Evolutionary conservation across 2,797 vertebrate genomes (phyloP), one percentile per base, ranked within the genome.

Genomic region (Vireo griseus): DNA sequence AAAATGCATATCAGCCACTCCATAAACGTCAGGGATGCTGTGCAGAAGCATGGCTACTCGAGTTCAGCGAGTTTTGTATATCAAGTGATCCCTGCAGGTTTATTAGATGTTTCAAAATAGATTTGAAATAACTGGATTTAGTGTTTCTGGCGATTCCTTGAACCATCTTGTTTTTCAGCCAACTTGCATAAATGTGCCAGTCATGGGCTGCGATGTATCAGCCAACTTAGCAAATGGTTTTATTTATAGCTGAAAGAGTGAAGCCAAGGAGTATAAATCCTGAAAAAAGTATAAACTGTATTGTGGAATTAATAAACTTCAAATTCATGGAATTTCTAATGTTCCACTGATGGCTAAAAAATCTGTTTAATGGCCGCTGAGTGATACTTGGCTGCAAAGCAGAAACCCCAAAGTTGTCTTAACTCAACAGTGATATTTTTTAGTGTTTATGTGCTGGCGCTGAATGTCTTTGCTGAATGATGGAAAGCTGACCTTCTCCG

Each of bases 271-370:
- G 88, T 92, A 97, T 97, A 97, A 97, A 97, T 97, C 96, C 88
- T 94, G 92, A 88, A 96, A 96, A 94, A 95, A 95, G 91, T 96
- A 97, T 96, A 95, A 95, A 96, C 96, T 82, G 80, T 93, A 95
- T 95, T 71, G 55, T 97, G 95, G 94, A 97, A 97, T 96, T 97
- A 97, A 97, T 97, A 97, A 97, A 96, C 96, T 94, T 95, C 78
- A 95, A 95, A 97, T 97, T 96, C 96, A 94, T 95, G 92, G 96
- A 97, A 97, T 94, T 95, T 97, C 95, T 97, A 97, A 96, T 97
- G 96, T 97, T 96, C 89, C 94, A 95, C 92, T 96, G 95, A 97
- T 97, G 96, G 89, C 93, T 95, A 92, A 97, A 97, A 97, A 96
- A 97, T 96, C 96, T 96, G 95, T 96, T 95, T 96, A 96, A 97